Percentiles rank a stretch among this genome's conserved stretches.
phyloP scores from a whole-genome alignment of 2,113 vertebrate species.

The Pomatorhinus ruficollis region DNA sequence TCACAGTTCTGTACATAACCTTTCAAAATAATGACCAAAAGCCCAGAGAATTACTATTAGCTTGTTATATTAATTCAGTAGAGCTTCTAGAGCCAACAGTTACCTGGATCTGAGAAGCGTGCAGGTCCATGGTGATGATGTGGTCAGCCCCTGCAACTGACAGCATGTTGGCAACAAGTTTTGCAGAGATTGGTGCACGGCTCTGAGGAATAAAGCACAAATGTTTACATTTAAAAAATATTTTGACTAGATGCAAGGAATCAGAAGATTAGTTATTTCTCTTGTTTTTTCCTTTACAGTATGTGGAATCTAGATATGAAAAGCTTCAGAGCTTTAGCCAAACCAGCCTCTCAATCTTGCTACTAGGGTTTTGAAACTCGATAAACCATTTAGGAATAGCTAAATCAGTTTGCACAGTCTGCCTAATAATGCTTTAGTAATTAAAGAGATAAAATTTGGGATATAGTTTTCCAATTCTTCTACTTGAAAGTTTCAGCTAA shows the following conservation, averaged over 20 bases:
- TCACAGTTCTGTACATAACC: neutral
- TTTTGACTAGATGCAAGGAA: neutral
- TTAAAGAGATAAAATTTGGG: neutral
- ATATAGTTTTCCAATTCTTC: neutral
- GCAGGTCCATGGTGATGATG: conserved; percentile 97
- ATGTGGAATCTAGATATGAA: neutral
- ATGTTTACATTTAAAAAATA: neutral
- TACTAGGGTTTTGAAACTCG: neutral
- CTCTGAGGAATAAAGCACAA: conserved; percentile 79
- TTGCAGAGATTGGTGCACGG: conserved; percentile 94
- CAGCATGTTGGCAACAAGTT: conserved; percentile 96
- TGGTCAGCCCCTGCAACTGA: conserved; percentile 94
- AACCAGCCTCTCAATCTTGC: neutral
- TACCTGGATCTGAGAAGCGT: conserved; percentile 98
- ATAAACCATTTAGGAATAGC: neutral
- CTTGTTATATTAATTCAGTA: neutral
- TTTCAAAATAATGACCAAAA: neutral
- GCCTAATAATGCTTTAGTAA: neutral
- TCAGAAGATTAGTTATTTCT: neutral
- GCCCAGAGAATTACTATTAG: neutral
- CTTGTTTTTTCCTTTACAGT: neutral
- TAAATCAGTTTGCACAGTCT: neutral
- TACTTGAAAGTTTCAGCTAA: neutral
- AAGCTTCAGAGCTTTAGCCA: neutral
- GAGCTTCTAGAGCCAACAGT: neutral